These are phyloP conservation scores for Blastobasis lacticolella DNA, from an alignment of 2,888 invertebrate species.

Conservation along the genomic window DNA sequence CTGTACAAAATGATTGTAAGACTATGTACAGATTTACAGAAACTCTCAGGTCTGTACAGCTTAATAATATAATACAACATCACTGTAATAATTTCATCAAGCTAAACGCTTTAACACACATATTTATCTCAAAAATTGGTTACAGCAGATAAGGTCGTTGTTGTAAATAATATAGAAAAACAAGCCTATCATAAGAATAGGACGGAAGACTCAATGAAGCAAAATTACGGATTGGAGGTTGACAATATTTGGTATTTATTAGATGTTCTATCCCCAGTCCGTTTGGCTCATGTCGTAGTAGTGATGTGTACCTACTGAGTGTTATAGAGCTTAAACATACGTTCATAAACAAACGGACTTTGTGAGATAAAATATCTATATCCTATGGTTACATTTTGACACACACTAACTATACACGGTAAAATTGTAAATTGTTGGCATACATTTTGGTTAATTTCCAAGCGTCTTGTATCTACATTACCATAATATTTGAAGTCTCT, in stretches of 20 bases:
- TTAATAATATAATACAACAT: constrained; percentile 30
- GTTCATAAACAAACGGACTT: too few species aligned
- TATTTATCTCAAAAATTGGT: not conserved
- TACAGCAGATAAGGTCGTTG: not conserved
- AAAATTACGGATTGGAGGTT: constrained; percentile 41
- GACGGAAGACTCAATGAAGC: constrained; percentile 69
- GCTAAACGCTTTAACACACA: constrained; percentile 36
- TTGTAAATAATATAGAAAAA: constrained; percentile 12
- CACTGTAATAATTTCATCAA: constrained; percentile 21
- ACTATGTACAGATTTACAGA: constrained; percentile 56
- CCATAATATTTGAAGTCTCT: not conserved
- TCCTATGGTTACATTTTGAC: constrained; percentile 67
- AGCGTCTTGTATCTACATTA: constrained; percentile 7
- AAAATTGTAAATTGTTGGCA: constrained; percentile 30
- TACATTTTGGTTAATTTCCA: constrained; percentile 16
- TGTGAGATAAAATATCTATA: constrained; percentile 32
- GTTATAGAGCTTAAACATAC: too few species aligned
- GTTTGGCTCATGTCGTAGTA: too few species aligned
- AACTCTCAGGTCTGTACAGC: constrained; percentile 32
- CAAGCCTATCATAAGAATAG: constrained; percentile 42
- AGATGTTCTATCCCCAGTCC: too few species aligned
- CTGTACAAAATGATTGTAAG: constrained; percentile 54
- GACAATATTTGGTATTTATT: constrained; percentile 17
- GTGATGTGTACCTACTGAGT: too few species aligned
- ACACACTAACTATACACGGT: constrained; percentile 39